Conservation (phyloP, 2,888 invertebrate species). For the Aphrophora alni region DNA sequence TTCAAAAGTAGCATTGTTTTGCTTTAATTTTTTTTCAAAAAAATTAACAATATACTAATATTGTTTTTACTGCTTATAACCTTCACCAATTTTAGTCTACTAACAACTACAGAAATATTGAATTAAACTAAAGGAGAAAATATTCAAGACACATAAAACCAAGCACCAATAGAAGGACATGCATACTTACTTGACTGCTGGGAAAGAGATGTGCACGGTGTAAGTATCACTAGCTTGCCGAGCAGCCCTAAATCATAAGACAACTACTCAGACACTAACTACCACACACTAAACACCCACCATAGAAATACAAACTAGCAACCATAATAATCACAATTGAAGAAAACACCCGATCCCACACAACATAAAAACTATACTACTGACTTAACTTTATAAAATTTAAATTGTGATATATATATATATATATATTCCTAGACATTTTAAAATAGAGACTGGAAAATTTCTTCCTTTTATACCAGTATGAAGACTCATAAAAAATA, state of each 20-base stretch:
- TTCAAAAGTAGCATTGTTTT: too few relatives aligned
- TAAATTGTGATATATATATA: too few relatives aligned
- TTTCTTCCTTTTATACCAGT: too few relatives aligned
- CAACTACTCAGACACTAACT: slow-evolving; percentile 30
- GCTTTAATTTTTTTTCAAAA: too few relatives aligned
- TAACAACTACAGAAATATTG: too few relatives aligned
- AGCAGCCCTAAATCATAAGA: slow-evolving; percentile 53
- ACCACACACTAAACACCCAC: background rate
- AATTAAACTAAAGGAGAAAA: background rate
- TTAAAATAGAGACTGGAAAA: too few relatives aligned
- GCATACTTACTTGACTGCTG: slow-evolving; percentile 82
- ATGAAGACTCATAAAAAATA: too few relatives aligned
- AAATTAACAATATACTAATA: too few relatives aligned
- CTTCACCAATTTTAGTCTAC: too few relatives aligned
- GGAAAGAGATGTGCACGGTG: slow-evolving; percentile 90
- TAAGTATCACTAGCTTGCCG: slow-evolving; percentile 90
- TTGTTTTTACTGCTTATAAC: too few relatives aligned
- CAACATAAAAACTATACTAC: background rate
- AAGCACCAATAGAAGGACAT: background rate
- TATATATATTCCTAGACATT: too few relatives aligned
- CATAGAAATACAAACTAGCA: slow-evolving; percentile 18
- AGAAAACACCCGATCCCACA: background rate
- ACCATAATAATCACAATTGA: background rate
- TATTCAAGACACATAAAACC: background rate
- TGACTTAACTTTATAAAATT: too few relatives aligned